Evolutionary conservation across 2,888 invertebrate species (phyloP), one percentile per base, ranked within the genome.

Genomic region (Apocheima hispidaria): DNA sequence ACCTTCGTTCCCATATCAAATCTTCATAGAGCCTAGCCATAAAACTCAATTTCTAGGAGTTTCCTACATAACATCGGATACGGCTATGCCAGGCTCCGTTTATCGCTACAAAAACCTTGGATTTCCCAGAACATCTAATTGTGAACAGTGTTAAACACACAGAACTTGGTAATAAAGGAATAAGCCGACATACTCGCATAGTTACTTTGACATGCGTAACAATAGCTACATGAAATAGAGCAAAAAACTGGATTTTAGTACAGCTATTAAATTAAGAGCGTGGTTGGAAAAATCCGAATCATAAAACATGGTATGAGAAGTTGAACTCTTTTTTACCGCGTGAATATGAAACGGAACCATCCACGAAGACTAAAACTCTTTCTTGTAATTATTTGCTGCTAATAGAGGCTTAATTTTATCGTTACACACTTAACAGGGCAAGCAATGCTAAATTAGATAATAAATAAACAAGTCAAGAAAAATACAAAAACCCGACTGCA

Each of bases 91-190:
- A n/a, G n/a, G n/a, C 48, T 41, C 41, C 52, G 44, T 57, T 64
- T 64, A 67, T 50, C 38, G 55, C 40, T 36, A 41, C 49, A 63
- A 69, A 54, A 65, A 67, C 69, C 69, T 65, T 67, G 63, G 55
- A 60, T 61, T 65, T 60, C 60, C 60, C 26, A 50, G 65, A 69
- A 65, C 63, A 58, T 41, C 52, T 64, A 60, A 67, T 58, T 63
- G 65, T 60, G 62, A 58, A 53, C 48, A 38, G 56, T 53, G 46
- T 62, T 59, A 59, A 66, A 54, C 63, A 65, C 50, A 69, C 58
- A 65, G 43, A 59, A 68, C 60, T 59, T 54, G 60, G 64, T 50
- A 51, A 63, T 67, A 69, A 63, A 69, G 67, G 55, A 65, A 65
- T 62, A 63, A 60, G 63, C 69, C 65, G 63, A 41, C 67, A 65